Conservation (phyloP, 1,140 invertebrate species). For the Bombus soroeensis region DNA sequence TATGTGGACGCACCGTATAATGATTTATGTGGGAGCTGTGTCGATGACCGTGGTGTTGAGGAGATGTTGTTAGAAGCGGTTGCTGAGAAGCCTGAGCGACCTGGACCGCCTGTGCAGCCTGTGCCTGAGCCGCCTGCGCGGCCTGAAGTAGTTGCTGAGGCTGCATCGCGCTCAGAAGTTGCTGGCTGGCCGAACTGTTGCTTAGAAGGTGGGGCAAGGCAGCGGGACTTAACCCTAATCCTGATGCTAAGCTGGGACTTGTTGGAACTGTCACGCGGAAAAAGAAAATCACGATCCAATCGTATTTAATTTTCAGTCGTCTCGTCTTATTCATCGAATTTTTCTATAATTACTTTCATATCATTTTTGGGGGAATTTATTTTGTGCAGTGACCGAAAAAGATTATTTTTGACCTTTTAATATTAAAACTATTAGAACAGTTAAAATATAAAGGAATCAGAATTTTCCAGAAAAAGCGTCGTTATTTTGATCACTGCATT, state of each 20-base stretch:
- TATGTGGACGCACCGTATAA: conserved; percentile 76
- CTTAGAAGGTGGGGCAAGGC: conserved; percentile 87
- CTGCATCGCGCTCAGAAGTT: conserved; percentile 86
- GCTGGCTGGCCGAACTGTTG: conserved; percentile 86
- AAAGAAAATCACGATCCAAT: conserved; percentile 27
- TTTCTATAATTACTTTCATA: too few relatives aligned
- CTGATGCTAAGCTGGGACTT: conserved; percentile 81
- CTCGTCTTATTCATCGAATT: background rate
- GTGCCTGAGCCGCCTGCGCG: conserved; percentile 78
- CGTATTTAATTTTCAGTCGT: background rate
- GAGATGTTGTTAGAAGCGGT: conserved; percentile 81
- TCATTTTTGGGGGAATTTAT: too few relatives aligned
- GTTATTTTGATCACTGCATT: too few relatives aligned
- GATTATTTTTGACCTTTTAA: too few relatives aligned
- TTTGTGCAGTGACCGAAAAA: too few relatives aligned
- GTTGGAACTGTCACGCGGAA: conserved; percentile 78
- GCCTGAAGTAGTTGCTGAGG: conserved; percentile 83
- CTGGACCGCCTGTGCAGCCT: conserved; percentile 76
- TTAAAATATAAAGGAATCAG: background rate
- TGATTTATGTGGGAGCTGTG: conserved; percentile 80
- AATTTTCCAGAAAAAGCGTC: background rate
- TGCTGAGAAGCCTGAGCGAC: conserved; percentile 80
- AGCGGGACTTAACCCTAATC: conserved; percentile 84
- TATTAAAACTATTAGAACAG: background rate
- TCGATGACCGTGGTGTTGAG: conserved; percentile 80